Evolutionary conservation across 2,113 vertebrate genomes (phyloP), one percentile per base, ranked within the genome.

Genomic region (Cephalopholis sonnerati): DNA sequence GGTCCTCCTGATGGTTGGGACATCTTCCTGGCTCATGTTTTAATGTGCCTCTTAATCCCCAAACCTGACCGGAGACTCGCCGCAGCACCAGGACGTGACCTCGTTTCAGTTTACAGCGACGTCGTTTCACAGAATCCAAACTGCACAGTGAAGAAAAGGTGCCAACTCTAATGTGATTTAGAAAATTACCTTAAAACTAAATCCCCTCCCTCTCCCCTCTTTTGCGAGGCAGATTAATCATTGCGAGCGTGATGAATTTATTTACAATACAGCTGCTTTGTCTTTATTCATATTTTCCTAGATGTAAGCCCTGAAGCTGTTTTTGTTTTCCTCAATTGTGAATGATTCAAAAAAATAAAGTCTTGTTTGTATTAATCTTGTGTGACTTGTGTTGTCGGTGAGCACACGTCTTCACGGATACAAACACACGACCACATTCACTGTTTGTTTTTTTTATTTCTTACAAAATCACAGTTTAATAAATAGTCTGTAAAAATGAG

Each of bases 401-500:
- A 13, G 27, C 50, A 41, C 7, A 57, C 6, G 36, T 15, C 2
- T 32, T 13, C 1, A 50, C 12, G 24, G 1, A 29, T 8, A 27
- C 3, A 89, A 62, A 50, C 12, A 87, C 66, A 53, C 18, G 1
- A 46, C 2, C 39, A 77, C 58, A 44, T 64, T 74, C 76, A 74
- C 39, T 25, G 25, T 88, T 89, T 83, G 32, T 85, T 93, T 90
- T 74, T 84, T 92, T 94, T 92, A 91, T 95, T 95, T 95, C 85
- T 91, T 96, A 95, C 93, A 96, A 96, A 96, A 95, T 95, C 95
- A 95, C 94, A 95, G 93, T 96, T 96, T 95, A 95, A 95, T 96
- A 96, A 96, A 96, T 96, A 95, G 94, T 95, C 93, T 96, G 94
- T 96, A 95, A 95, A 96, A 95, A 95, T 94, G 92, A 93, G 90